Conservation (phyloP, 2,797 vertebrate species). For the Anableps anableps region DNA sequence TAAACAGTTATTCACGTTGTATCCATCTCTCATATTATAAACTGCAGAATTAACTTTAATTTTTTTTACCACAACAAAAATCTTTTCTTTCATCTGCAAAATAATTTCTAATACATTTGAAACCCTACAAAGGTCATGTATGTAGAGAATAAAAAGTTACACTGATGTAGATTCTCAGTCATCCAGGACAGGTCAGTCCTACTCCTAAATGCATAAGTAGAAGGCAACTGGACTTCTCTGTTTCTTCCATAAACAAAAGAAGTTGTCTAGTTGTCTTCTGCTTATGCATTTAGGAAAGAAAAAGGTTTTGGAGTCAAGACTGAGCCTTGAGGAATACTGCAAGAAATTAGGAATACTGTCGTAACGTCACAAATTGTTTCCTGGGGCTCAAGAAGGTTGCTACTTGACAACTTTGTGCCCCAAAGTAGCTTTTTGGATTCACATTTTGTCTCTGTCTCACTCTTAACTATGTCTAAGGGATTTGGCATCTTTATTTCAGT, state of each 20-base stretch:
- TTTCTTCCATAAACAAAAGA: no score
- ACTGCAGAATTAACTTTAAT: neutral
- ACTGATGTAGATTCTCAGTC: neutral
- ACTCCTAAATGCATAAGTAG: no score
- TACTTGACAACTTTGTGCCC: constrained; percentile 3
- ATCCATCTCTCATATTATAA: neutral
- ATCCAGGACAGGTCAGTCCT: no score
- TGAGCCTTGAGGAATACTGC: no score
- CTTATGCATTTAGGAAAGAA: no score
- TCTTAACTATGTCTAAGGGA: neutral
- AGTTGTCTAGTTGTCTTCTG: no score
- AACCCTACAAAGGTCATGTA: neutral
- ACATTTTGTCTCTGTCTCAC: constrained; percentile 1
- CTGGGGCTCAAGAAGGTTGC: neutral
- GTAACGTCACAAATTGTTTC: no score
- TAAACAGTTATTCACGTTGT: neutral
- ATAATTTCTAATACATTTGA: neutral
- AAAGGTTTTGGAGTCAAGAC: no score
- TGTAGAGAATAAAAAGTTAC: neutral
- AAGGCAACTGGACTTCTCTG: no score
- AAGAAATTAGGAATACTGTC: no score
- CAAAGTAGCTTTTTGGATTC: constrained; percentile 12
- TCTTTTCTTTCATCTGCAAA: neutral
- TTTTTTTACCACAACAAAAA: neutral
- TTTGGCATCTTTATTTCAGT: neutral